phyloP scores from a whole-genome alignment of 2,113 vertebrate genomes.

The Apteryx mantelli region DNA sequence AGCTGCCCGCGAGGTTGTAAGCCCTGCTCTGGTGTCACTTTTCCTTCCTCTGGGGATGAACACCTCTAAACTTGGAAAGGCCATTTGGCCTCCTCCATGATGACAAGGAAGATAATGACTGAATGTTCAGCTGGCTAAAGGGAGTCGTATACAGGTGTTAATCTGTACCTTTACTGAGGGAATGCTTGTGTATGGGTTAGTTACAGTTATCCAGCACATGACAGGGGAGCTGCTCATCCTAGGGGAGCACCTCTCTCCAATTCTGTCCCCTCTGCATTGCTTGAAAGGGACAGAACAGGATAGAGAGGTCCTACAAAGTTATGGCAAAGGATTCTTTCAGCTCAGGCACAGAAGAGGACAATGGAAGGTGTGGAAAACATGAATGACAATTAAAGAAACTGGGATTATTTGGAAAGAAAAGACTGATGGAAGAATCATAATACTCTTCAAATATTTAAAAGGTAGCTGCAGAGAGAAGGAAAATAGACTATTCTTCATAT shows the following conservation, averaged over 20 bases:
- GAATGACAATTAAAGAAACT: background rate
- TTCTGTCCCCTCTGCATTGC: background rate
- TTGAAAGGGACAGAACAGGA: background rate
- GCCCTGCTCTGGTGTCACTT: background rate
- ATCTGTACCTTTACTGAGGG: background rate
- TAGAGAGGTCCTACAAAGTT: background rate
- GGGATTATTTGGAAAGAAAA: background rate
- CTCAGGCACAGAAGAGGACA: background rate
- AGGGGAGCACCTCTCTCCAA: fast-evolving
- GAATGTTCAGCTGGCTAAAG: background rate
- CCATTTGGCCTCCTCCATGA: background rate
- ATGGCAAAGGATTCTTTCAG: background rate
- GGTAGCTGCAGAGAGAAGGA: background rate
- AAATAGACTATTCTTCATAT: background rate
- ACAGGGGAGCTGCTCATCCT: background rate
- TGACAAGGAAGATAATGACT: background rate
- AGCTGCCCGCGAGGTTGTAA: background rate
- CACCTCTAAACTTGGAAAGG: background rate
- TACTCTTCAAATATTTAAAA: background rate
- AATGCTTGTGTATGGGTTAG: background rate
- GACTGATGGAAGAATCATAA: background rate
- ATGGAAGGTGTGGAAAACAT: background rate
- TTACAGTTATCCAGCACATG: background rate
- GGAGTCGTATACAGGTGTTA: background rate
- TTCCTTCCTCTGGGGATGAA: background rate